A percentile compares a stretch with the other conserved stretches of the same genome.
These are phyloP conservation scores for Latheticus oryzae DNA, from an alignment of 2,888 invertebrate genomes.

Conservation along the genomic window DNA sequence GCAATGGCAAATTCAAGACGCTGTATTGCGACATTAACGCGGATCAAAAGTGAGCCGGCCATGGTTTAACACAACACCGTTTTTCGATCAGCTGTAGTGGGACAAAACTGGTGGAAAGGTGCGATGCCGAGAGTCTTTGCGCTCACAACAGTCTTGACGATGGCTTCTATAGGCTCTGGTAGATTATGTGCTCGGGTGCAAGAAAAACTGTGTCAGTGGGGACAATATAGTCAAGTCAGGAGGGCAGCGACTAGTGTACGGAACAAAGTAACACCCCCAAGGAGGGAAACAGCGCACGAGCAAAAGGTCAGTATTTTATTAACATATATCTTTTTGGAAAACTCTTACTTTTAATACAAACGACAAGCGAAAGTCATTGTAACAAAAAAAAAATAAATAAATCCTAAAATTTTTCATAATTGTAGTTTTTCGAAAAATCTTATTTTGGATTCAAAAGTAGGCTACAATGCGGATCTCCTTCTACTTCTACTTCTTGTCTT, in stretches of 20 bases:
- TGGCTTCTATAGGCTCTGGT: constrained; percentile 87
- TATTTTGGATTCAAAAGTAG: constrained; percentile 50
- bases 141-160: constrained; percentile 80
- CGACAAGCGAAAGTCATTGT: no score
- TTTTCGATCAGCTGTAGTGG: constrained; percentile 49
- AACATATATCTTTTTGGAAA: neutral
- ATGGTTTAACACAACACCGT: constrained; percentile 48
- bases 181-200: constrained; percentile 84
- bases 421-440: no score
- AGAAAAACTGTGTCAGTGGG: constrained; percentile 85
- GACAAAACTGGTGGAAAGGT: constrained; percentile 55
- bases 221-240: constrained; percentile 67
- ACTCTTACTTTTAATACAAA: constrained; percentile 1
- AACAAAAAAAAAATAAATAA: no score
- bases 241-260: constrained; percentile 65
- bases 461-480: constrained; percentile 56
- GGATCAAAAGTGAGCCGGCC: constrained; percentile 58
- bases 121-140: constrained; percentile 49
- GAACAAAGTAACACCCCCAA: constrained; percentile 68
- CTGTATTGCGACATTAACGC: constrained; percentile 63
- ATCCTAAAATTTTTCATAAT: no score
- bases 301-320: constrained; percentile 61
- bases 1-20: constrained; percentile 64
- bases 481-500: constrained; percentile 49
- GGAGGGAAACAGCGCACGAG: constrained; percentile 63